Base-by-base conservation (phyloP, 2,113 vertebrate species). In the Monopterus albus region DNA sequence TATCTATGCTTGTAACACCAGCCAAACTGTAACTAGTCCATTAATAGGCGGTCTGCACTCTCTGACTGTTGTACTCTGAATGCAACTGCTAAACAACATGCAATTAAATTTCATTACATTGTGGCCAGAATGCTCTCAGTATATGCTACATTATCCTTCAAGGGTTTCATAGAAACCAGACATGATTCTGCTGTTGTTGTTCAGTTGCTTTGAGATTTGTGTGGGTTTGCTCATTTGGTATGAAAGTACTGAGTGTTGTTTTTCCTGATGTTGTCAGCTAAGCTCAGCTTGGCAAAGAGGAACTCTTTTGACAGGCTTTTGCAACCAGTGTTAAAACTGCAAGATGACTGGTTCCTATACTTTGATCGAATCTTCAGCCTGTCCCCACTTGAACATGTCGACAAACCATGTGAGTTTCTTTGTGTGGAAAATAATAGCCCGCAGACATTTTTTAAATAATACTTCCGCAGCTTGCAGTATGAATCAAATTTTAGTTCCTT, bases 291-390 rank as follows among this genome's bases (percentile, higher is more conserved):
- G 50, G 50, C 75, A 66, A 51, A 72, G 40, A 33, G 0, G 1
- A 81, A 67, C 42, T 84, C 75, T 45, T 0, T 85, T 51, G 79
- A 90, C 42, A 83, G 72, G 0, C 56, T 83, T 4, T 50, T 78
- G 47, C 70, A 63, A 28, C 81, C 69, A 23, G 9, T 45, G 45
- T 53, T 29, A 12, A 60, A 45, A 62, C 56, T 58, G 23, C 65
- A 68, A 42, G 89, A 89, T 21, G 87, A 92, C 2, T 94, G 93
- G 92, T 85, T 69, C 75, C 46, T 87, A 20, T 69, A 79, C 67
- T 87, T 91, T 20, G 86, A 90, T 43, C 77, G 11, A 50, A 40
- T 17, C 21, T 9, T 39, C 62, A 61, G 46, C 61, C 18, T 15
- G 2, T 60, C 75, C 13, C 51, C 55, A 1, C 2, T 50, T 14